Conservation (phyloP, 1,140 invertebrate species). For the Lepeophtheirus salmonis region DNA sequence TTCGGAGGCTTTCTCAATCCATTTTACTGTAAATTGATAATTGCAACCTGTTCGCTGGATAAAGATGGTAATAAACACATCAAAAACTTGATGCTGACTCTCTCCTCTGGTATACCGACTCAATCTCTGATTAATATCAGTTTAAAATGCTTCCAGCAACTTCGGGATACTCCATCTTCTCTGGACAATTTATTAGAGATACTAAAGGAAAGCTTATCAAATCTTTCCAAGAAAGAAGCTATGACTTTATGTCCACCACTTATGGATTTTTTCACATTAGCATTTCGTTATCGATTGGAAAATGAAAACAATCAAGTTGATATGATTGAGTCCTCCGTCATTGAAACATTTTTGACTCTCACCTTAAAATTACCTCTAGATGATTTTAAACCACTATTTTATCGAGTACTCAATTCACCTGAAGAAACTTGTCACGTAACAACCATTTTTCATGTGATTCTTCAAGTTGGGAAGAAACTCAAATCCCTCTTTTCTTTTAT, state of each 20-base stretch:
- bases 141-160: background rate
- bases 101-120: conserved; percentile 6
- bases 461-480: background rate
- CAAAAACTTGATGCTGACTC: background rate
- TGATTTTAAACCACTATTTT: conserved; percentile 16
- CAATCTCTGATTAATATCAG: conserved; percentile 4
- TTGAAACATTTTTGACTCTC: conserved; percentile 8
- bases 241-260: background rate
- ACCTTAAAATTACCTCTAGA: conserved; percentile 5
- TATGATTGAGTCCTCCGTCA: background rate
- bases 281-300: background rate
- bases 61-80: background rate
- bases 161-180: background rate
- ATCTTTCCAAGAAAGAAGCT: background rate
- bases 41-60: conserved; percentile 4
- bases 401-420: conserved; percentile 10
- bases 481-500: conserved; percentile 11
- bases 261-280: conserved; percentile 6
- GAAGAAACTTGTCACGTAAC: background rate
- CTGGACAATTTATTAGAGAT: background rate
- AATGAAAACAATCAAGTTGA: background rate
- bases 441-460: conserved; percentile 1
- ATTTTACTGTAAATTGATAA: background rate
- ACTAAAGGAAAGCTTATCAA: background rate
- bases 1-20: conserved; percentile 17